Conservation (phyloP, 2,797 vertebrate genomes). For the Odontamblyopus lacepedii region DNA sequence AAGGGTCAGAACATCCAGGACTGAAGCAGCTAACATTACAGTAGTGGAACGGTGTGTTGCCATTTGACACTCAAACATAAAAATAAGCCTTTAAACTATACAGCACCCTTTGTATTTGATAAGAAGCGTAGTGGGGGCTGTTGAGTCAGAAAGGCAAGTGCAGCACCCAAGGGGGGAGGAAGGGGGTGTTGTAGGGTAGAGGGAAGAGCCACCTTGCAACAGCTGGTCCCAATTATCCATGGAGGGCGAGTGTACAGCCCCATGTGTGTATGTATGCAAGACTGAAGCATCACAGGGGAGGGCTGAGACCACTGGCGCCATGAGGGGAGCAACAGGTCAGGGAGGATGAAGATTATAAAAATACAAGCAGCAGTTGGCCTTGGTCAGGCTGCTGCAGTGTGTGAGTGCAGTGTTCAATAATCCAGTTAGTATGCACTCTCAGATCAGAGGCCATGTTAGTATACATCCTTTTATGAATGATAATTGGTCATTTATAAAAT, state of each 20-base stretch:
- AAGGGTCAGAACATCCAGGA: too few species aligned
- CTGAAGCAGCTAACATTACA: too few species aligned
- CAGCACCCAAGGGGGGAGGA: slow-evolving; percentile 56
- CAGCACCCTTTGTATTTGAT: not conserved
- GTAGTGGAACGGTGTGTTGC: not conserved
- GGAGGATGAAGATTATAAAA: slow-evolving; percentile 85
- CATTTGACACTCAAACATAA: not conserved
- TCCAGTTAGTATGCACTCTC: slow-evolving; percentile 12
- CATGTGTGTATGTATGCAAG: slow-evolving; percentile 44
- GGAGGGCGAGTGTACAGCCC: slow-evolving; percentile 67
- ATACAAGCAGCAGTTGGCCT: slow-evolving; percentile 82
- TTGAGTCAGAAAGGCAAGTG: slow-evolving; percentile 76
- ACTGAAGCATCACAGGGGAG: slow-evolving; percentile 59
- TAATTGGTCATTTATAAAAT: too few species aligned
- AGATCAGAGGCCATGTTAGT: slow-evolving; percentile 22
- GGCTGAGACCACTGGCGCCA: slow-evolving; percentile 83
- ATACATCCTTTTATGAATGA: slow-evolving; percentile 43
- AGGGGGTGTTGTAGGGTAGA: slow-evolving; percentile 54
- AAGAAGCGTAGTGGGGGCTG: slow-evolving; percentile 38
- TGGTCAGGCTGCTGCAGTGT: slow-evolving; percentile 58
- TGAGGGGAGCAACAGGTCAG: slow-evolving; percentile 82
- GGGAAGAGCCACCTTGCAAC: slow-evolving; percentile 84
- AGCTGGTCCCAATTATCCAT: slow-evolving; percentile 84
- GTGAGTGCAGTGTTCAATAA: slow-evolving; percentile 45
- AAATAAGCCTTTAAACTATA: not conserved